Base-by-base conservation (phyloP, 2,113 vertebrate species). In the Megaceryle torquata region DNA sequence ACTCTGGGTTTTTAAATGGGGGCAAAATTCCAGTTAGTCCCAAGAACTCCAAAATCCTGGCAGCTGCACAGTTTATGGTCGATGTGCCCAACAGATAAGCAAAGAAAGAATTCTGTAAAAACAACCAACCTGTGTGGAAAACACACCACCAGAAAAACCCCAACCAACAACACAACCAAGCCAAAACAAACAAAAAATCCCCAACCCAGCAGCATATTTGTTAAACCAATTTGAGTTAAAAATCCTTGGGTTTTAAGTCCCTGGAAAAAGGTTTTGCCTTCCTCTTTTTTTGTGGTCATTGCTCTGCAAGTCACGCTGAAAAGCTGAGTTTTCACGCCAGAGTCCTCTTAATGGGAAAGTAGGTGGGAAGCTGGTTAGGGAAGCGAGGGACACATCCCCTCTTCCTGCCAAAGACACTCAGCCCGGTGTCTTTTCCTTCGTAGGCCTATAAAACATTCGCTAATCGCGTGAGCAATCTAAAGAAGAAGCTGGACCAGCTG, bases 391-490 rank as follows among this genome's bases (percentile, higher is more conserved):
- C 44, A 10, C 15, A 2, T 2, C 5, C n/a, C 13, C 4, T 29
- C 22, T 29, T 37, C 15, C 31, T 5, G 0, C 4, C 19, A 24
- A 43, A 44, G 33, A 10, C 3, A 3, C 63, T 65, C 50, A 61
- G 9, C 3, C 5, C 2, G 0, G 5, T 22, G 9, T 87, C 56
- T 31, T 76, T 93, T 13, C 35, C 76, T 44, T 57, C 19, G 11
- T 21, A 99, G 99, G 99, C 99, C 3, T 99, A 99, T 37, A 99
- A 99, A 95, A 99, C 99, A 1, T 99, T 99, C 56, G 99, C 99
- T 22, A 99, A 99, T 77, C 98, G 99, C 11, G 99, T 99, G 82
- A 98, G 98, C 94, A 99, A 99, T 71, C 98, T 99, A 6, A 99
- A 99, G 97, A 99, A 99, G 33, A 99, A 99, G 75, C 96, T 99